These are phyloP conservation scores for Lagothrix lagotricha DNA, from an alignment of 2,797 vertebrate species.

Conservation along the genomic window DNA sequence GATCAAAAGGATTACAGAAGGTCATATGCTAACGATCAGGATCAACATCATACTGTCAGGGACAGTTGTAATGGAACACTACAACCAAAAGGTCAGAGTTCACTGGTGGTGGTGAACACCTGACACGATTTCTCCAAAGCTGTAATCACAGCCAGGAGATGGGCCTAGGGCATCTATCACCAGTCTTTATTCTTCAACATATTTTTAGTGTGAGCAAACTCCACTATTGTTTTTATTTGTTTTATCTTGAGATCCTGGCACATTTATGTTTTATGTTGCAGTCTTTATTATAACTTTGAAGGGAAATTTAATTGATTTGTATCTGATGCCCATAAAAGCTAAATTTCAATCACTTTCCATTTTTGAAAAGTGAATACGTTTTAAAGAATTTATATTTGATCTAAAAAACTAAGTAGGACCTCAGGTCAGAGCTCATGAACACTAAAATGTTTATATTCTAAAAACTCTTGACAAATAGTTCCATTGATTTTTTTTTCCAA, in stretches of 20 bases:
- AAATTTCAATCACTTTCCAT: slow-evolving; percentile 9
- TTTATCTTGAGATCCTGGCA: slow-evolving; percentile 23
- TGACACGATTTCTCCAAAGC: background rate
- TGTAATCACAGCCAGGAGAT: background rate
- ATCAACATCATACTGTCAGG: slow-evolving; percentile 30
- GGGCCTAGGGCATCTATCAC: background rate
- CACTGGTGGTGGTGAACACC: background rate
- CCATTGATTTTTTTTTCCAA: background rate
- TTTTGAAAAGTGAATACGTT: background rate
- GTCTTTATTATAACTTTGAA: slow-evolving; percentile 8
- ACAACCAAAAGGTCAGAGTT: slow-evolving; percentile 18
- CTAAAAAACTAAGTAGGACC: background rate
- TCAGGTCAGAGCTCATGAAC: background rate
- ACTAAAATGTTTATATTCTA: slow-evolving; percentile 13
- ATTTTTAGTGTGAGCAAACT: slow-evolving; percentile 1
- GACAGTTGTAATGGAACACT: slow-evolving; percentile 28
- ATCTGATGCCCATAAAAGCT: background rate
- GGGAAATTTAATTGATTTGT: slow-evolving; percentile 21
- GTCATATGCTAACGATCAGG: slow-evolving; percentile 53
- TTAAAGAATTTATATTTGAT: background rate
- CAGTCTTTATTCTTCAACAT: background rate
- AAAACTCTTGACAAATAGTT: slow-evolving; percentile 16
- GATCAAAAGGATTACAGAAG: slow-evolving; percentile 44
- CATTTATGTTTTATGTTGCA: background rate
- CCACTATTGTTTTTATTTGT: slow-evolving; percentile 1